phyloP scores from a whole-genome alignment of 2,113 vertebrate species.

The Dasyurus viverrinus region DNA sequence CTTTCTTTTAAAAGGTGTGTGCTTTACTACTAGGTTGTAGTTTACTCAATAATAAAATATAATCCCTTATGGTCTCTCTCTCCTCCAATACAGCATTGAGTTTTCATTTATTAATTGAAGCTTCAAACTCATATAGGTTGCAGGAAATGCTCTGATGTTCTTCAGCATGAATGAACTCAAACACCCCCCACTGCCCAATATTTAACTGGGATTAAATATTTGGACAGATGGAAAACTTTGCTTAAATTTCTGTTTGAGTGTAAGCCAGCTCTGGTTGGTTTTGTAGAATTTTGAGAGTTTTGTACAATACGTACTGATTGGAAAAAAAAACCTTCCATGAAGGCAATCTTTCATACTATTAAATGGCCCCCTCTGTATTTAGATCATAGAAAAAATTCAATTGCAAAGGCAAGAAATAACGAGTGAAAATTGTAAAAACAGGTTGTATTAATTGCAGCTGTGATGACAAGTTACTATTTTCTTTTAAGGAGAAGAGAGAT shows the following conservation, averaged over 20 bases:
- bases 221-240: neutral
- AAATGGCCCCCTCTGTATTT: neutral
- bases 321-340: neutral
- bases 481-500: neutral
- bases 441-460: neutral
- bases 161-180: neutral
- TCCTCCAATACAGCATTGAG: neutral
- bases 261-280: neutral
- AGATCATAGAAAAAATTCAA: neutral
- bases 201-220: neutral
- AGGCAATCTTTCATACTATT: neutral
- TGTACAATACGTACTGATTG: no score
- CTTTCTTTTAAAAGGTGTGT: neutral
- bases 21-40: neutral
- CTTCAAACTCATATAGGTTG: neutral
- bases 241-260: fast-evolving
- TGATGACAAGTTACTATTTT: neutral
- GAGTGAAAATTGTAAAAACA: neutral
- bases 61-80: neutral
- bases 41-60: neutral
- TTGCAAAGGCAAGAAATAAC: neutral
- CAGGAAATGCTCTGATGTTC: neutral
- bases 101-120: neutral
- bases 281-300: fast-evolving
- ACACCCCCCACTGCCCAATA: neutral